A percentile compares a stretch with the other conserved stretches of the same genome.
Conservation (phyloP, 1,140 invertebrate species). For the Apis florea region DNA sequence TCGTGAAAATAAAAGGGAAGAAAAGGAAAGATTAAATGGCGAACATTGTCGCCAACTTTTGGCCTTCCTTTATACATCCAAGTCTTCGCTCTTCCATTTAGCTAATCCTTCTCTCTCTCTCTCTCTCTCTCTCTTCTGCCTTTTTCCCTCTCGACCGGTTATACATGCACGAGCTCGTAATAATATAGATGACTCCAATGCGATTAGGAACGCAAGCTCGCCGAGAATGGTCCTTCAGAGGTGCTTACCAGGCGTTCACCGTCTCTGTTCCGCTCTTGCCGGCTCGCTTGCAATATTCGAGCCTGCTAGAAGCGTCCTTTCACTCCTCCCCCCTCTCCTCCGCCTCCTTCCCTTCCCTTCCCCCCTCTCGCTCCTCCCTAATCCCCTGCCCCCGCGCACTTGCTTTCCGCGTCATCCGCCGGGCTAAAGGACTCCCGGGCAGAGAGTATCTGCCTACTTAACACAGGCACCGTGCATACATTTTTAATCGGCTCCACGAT, state of each 20-base stretch:
- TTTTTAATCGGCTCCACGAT: conserved; percentile 70
- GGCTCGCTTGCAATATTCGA: conserved; percentile 55
- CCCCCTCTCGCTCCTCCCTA: conserved; percentile 41
- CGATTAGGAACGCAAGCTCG: conserved; percentile 74
- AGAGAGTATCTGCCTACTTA: conserved; percentile 68
- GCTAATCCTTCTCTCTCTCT: background rate
- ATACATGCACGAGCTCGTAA: conserved; percentile 68
- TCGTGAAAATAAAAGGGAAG: too few species aligned
- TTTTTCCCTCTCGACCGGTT: conserved; percentile 17
- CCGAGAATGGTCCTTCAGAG: conserved; percentile 71
- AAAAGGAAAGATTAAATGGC: too few species aligned
- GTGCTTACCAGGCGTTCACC: conserved; percentile 72
- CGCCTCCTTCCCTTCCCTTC: conserved; percentile 50
- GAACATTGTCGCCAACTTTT: too few species aligned
- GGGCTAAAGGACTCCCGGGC: conserved; percentile 63
- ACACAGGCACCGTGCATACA: conserved; percentile 69
- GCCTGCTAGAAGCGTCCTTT: conserved; percentile 48
- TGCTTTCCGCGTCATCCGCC: conserved; percentile 32
- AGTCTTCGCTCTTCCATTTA: too few species aligned
- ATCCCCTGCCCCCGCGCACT: background rate
- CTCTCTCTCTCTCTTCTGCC: too few species aligned
- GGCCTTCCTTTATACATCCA: too few species aligned
- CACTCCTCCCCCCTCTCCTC: conserved; percentile 36
- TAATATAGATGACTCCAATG: conserved; percentile 75
- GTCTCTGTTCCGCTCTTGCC: conserved; percentile 20